These are phyloP conservation scores for Apamea sordens DNA, from an alignment of 2,888 invertebrate genomes.

Conservation along the genomic window DNA sequence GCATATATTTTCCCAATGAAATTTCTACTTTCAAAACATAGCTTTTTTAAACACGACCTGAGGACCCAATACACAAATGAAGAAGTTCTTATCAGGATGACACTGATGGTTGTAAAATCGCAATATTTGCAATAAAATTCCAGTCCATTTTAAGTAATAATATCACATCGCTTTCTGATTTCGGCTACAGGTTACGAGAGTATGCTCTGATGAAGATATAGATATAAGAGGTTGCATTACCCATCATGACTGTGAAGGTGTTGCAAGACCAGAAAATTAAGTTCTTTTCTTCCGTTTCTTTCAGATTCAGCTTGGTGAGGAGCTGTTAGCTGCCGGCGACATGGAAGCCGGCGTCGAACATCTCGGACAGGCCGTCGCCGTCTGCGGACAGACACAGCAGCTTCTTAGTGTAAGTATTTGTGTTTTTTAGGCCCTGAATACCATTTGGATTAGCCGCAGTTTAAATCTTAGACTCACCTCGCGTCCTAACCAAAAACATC, in stretches of 20 bases:
- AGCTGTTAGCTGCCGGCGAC: slow-evolving; percentile 96
- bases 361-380: slow-evolving; percentile 98
- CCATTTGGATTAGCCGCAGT: neutral
- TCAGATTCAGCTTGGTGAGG: slow-evolving; percentile 98
- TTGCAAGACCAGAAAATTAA: neutral
- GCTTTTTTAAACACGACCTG: too few relatives aligned
- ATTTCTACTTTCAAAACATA: neutral
- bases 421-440: neutral
- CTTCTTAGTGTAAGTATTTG: slow-evolving; percentile 91
- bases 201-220: too few relatives aligned
- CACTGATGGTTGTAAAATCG: neutral
- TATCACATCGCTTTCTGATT: too few relatives aligned
- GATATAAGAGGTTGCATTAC: too few relatives aligned
- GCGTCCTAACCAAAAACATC: neutral
- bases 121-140: neutral
- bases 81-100: neutral
- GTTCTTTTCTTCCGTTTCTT: neutral
- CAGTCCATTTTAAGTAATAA: neutral
- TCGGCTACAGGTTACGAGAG: too few relatives aligned
- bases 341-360: slow-evolving; percentile 98
- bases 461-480: neutral
- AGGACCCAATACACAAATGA: neutral
- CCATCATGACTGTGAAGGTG: neutral
- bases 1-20: neutral
- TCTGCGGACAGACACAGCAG: slow-evolving; percentile 98